Evolutionary conservation across 2,797 vertebrate genomes (phyloP), one percentile per base, ranked within the genome.

Genomic region (Danio aesculapii): DNA sequence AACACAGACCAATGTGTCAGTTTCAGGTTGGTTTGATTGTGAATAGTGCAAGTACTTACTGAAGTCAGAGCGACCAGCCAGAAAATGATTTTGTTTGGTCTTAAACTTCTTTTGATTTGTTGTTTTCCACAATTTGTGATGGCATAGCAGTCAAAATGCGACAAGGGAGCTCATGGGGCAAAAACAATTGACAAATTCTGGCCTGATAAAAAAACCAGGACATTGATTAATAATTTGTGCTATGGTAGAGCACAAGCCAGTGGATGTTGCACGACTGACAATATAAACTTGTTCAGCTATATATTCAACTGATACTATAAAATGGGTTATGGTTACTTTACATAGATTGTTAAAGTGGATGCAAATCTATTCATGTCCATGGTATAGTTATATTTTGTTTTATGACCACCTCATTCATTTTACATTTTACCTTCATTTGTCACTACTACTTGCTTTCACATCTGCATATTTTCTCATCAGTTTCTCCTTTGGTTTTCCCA

Each of bases 181-280:
- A 30, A n/a, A 30, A 30, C 30, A 30, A 30, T 30, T 30, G 1
- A 30, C 30, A 30, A 30, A 30, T 30, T 30, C 30, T 30, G 30
- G 30, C 30, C 3, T 1, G 30, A 1, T 30, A 30, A 30, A 30
- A 30, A 30, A 30, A 30, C 1, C 30, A 86, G 39, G 62, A 82
- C 10, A 86, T 80, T 67, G 88, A 88, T 55, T 81, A 90, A 52
- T 81, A 73, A 85, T 69, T 75, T 88, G 69, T 86, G 86, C 55
- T 81, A 81, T 59, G 71, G 84, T 47, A 58, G 73, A 9, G 19
- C 30, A 4, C 53, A 67, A 52, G 79, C 66, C 41, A 57, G 66
- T 19, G 41, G 12, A 6, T 66, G 44, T 63, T 87, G 84, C 0
- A 14, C 72, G 17, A 13, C 69, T 2, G 72, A 88, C n/a, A 39